Conservation (phyloP, 2,113 vertebrate genomes). For the Phoenicopterus ruber region DNA sequence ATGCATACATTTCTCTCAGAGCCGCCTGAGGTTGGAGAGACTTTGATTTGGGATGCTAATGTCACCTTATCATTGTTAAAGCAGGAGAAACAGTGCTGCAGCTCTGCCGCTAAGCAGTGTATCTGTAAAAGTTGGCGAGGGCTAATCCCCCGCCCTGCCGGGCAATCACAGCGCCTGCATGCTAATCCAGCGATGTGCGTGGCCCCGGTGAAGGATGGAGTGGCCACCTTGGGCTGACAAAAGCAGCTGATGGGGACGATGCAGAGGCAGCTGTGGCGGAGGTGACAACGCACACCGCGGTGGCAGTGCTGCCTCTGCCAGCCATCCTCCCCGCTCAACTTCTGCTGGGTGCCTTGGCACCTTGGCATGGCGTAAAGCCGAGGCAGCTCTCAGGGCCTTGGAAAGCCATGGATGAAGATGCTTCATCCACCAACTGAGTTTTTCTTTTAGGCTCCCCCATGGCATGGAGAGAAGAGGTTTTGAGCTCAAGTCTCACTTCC, state of each 20-base stretch:
- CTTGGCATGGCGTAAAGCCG: neutral
- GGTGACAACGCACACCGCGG: fast-evolving
- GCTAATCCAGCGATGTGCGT: neutral
- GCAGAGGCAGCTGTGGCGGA: neutral
- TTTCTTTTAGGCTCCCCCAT: neutral
- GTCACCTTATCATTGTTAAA: neutral
- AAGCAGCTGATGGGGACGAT: neutral
- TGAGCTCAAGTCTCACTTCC: neutral
- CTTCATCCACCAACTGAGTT: neutral
- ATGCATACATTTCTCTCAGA: neutral
- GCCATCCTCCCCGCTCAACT: neutral
- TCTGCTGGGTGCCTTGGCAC: neutral
- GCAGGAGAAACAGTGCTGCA: neutral
- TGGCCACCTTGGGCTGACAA: neutral
- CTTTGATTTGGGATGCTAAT: neutral
- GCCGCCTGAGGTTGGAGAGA: fast-evolving
- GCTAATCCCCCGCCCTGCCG: neutral
- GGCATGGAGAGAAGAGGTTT: neutral
- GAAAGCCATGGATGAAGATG: neutral
- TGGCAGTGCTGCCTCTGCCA: neutral
- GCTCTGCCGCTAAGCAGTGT: neutral
- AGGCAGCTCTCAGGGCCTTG: neutral
- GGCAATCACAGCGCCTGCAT: neutral
- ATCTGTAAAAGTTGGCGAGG: neutral
- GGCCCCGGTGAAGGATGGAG: neutral